A percentile compares a stretch with the other conserved stretches of the same genome.
These are phyloP conservation scores for Regulus satrapa DNA, from an alignment of 2,113 vertebrate genomes.

Conservation along the genomic window DNA sequence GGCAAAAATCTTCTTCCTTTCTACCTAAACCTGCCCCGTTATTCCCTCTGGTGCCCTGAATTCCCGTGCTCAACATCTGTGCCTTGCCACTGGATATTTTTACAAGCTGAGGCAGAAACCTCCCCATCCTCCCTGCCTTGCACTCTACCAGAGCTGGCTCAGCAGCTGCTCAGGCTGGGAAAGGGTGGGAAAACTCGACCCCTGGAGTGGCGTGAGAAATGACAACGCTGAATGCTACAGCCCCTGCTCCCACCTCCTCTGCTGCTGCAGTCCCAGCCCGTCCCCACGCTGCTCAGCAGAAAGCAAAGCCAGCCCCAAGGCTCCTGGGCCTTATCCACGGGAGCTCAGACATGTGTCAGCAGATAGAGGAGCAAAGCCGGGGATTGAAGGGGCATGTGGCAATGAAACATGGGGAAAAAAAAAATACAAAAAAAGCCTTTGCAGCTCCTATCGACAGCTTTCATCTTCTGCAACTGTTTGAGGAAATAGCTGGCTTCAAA, in stretches of 20 bases:
- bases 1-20: accelerated
- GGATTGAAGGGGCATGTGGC: not conserved
- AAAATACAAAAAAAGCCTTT: not conserved
- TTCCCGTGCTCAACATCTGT: accelerated
- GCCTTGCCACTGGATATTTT: not conserved
- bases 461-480: slow-evolving; percentile 24
- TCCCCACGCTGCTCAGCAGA: not conserved
- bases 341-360: not conserved
- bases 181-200: not conserved
- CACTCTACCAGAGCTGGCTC: not conserved
- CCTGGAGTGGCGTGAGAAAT: not conserved
- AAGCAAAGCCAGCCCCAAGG: not conserved
- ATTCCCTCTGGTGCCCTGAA: not conserved
- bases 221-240: not conserved
- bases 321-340: not conserved
- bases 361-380: not conserved
- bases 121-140: not conserved
- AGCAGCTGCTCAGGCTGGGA: not conserved
- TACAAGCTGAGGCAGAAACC: not conserved
- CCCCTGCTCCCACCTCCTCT: not conserved
- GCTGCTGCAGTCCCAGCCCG: accelerated
- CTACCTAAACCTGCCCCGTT: not conserved
- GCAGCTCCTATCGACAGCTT: slow-evolving; percentile 30
- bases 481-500: slow-evolving; percentile 56
- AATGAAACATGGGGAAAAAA: not conserved